These are phyloP conservation scores for Gadus macrocephalus DNA, from an alignment of 2,113 vertebrate genomes.

Conservation along the genomic window DNA sequence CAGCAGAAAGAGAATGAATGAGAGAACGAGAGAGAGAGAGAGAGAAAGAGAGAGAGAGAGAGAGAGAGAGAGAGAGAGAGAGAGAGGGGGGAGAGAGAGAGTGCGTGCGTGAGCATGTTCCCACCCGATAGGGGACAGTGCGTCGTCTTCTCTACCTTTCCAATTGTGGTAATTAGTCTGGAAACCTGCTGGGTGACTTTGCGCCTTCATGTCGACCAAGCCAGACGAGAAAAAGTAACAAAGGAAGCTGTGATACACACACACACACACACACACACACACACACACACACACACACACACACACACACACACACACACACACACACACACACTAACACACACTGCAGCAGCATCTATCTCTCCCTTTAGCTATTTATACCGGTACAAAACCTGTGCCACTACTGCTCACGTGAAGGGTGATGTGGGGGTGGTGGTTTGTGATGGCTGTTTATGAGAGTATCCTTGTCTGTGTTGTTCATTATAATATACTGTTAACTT, in stretches of 20 bases:
- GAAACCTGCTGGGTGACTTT: slow-evolving; percentile 34
- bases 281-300: neutral
- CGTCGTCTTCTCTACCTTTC: slow-evolving; percentile 1
- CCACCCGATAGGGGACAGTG: slow-evolving; percentile 16
- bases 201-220: neutral
- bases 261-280: neutral
- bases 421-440: too few relatives aligned
- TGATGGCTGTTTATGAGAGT: too few relatives aligned
- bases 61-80: neutral
- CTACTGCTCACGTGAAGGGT: too few relatives aligned
- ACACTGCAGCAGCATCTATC: neutral
- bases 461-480: too few relatives aligned
- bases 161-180: slow-evolving; percentile 16
- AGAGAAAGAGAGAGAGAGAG: slow-evolving; percentile 7
- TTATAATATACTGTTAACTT: too few relatives aligned
- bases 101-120: slow-evolving; percentile 11
- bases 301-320: neutral
- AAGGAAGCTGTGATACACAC: neutral
- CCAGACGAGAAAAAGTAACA: neutral
- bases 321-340: slow-evolving; percentile 6
- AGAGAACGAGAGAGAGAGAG: neutral
- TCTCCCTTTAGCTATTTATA: too few relatives aligned
- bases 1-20: neutral
- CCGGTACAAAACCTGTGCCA: too few relatives aligned
- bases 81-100: neutral